A percentile compares a stretch with the other conserved stretches of the same genome.
Evolutionary conservation across 2,113 vertebrate genomes (phyloP).

Genomic region (Tragelaphus scriptus): DNA sequence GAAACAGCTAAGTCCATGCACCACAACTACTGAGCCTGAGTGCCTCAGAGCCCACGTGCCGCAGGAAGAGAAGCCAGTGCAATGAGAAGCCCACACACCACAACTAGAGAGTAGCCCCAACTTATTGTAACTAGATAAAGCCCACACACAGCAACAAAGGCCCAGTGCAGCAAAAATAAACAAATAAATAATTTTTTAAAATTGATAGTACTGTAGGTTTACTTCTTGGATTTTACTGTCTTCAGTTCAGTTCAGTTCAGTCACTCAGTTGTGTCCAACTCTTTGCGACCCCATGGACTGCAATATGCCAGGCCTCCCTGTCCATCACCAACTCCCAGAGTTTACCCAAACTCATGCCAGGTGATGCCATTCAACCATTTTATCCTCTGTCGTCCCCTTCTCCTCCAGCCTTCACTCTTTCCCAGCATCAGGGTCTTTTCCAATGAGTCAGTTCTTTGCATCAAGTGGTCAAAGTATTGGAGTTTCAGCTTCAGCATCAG

Average conservation of each 20-base stretch:
- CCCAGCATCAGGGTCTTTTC: not conserved
- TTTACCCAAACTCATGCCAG: not conserved
- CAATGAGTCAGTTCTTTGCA: not conserved
- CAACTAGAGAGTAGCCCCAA: not conserved
- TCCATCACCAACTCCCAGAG: not conserved
- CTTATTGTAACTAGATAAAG: not conserved
- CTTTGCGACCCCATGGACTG: not conserved
- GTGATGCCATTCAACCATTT: not conserved
- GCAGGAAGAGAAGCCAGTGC: not conserved
- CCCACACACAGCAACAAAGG: not conserved
- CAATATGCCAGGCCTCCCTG: not conserved
- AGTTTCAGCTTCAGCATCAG: not conserved
- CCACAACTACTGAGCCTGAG: not conserved
- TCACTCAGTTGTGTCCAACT: not conserved
- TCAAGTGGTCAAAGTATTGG: not conserved
- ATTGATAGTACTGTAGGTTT: not conserved
- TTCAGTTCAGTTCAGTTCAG: not conserved
- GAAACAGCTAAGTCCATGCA: not conserved
- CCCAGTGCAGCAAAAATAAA: not conserved
- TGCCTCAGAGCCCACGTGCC: not conserved
- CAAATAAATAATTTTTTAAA: not conserved
- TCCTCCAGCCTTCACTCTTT: not conserved
- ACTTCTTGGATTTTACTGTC: not conserved
- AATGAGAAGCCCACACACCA: not conserved
- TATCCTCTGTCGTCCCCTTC: not conserved